Evolutionary conservation across 2,888 invertebrate species (phyloP).

Genomic region (Ethmia dodecea): DNA sequence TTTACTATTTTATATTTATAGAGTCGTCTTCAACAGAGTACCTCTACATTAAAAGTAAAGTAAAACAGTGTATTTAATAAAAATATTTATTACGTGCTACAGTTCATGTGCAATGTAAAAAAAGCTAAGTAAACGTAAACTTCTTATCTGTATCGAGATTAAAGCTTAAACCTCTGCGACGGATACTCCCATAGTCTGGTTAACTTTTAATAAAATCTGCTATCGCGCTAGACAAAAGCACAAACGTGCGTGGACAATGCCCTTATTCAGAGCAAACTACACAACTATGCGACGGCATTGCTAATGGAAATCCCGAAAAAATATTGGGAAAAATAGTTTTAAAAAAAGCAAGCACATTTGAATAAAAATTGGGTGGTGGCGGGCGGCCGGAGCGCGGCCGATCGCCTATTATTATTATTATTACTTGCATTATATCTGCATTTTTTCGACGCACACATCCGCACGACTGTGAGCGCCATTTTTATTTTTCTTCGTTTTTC

Average conservation of each 20-base stretch:
- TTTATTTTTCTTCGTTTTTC: conserved; percentile 67
- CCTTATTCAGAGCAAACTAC: conserved; percentile 37
- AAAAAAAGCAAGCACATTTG: conserved; percentile 71
- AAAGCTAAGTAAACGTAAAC: too few species aligned
- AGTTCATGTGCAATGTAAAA: too few species aligned
- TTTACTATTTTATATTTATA: too few species aligned
- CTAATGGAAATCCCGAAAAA: conserved; percentile 75
- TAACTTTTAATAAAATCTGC: conserved; percentile 47
- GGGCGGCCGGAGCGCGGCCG: conserved; percentile 54
- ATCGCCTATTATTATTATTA: conserved; percentile 76
- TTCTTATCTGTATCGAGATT: too few species aligned
- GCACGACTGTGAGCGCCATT: conserved; percentile 51
- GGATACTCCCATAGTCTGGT: conserved; percentile 23
- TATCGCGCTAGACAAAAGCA: conserved; percentile 26
- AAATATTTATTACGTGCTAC: too few species aligned
- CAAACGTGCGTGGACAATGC: conserved; percentile 40
- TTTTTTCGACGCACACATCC: conserved; percentile 70
- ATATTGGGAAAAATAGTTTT: conserved; percentile 64
- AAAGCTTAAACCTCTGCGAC: too few species aligned
- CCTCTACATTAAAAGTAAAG: too few species aligned
- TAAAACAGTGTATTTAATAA: too few species aligned
- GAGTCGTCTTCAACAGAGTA: too few species aligned
- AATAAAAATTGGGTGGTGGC: conserved; percentile 73
- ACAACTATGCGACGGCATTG: conserved; percentile 54
- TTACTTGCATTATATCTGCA: conserved; percentile 76